phyloP scores from a whole-genome alignment of 1,140 invertebrate genomes.

The Drosophila equinoxialis region DNA sequence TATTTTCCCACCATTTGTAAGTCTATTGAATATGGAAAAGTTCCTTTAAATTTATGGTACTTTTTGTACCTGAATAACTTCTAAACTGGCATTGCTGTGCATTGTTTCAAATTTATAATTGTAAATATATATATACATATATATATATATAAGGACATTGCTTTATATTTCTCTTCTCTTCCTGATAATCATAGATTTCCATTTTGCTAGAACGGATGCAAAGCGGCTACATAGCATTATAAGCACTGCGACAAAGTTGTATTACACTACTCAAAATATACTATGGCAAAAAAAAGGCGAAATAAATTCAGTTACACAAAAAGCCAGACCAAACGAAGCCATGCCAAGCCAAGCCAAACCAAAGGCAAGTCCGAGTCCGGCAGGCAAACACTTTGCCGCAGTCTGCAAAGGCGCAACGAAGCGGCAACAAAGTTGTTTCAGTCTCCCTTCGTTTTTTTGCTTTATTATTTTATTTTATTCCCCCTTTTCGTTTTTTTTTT shows the following conservation, averaged over 20 bases:
- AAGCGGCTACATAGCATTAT: constrained; percentile 31
- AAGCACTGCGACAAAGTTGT: constrained; percentile 48
- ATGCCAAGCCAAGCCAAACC: background rate
- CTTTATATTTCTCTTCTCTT: background rate
- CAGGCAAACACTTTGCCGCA: constrained; percentile 46
- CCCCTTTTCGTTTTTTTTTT: background rate
- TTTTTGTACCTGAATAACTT: background rate
- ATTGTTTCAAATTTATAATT: background rate
- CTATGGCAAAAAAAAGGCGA: constrained; percentile 15
- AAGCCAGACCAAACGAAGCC: constrained; percentile 46
- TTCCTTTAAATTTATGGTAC: background rate
- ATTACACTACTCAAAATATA: constrained; percentile 23
- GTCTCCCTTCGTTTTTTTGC: constrained; percentile 37
- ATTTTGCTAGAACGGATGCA: constrained; percentile 21
- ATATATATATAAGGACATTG: background rate
- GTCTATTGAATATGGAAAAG: background rate
- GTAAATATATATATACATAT: background rate
- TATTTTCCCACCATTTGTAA: too few species aligned
- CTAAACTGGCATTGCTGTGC: background rate
- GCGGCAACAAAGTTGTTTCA: constrained; percentile 76
- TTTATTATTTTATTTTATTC: constrained; percentile 31
- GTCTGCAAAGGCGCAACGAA: constrained; percentile 56
- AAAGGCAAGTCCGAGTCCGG: constrained; percentile 34
- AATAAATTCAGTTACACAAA: constrained; percentile 53
- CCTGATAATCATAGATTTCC: constrained; percentile 13